Evolutionary conservation across 2,113 vertebrate genomes (phyloP), one percentile per base, ranked within the genome.

Genomic region (Barbus barbus): DNA sequence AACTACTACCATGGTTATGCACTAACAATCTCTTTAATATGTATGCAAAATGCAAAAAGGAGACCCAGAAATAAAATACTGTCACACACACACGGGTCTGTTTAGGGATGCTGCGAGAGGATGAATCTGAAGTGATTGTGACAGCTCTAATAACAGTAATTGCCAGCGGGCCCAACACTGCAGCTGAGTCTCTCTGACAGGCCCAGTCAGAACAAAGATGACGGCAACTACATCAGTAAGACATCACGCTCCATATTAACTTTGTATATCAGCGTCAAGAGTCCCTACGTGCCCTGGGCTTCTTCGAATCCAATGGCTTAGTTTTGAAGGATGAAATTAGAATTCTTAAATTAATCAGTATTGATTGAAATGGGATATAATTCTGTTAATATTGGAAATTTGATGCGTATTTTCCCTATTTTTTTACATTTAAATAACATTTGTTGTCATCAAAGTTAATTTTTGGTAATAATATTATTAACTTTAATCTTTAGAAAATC

Each of bases 101-200:
- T n/a, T 80, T 14, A 63, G 71, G 63, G 78, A 67, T 26, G n/a
- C 13, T 46, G 44, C 38, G 67, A 88, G 82, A 14, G 46, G 61
- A 72, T 71, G 53, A 77, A 77, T 65, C 67, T 28, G 41, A 83
- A 86, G 65, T 78, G 58, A 81, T 85, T 87, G 51, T 81, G 81
- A 86, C 84, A 83, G 84, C 44, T 80, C 71, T 86, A 86, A 86
- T 87, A 87, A 83, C 84, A 63, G 81, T 78, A 83, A 82, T 69
- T 82, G 88, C 84, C 78, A 53, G 60, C 71, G 76, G 75, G 71
- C 24, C 61, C 61, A 22, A 44, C 5, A 38, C 65, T 63, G 38
- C n/a, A 61, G 69, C 61, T 81, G 81, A 87, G 81, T 74, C 82
- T 82, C 78, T 84, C 82, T 85, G 85, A 87, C 58, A 82, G 73